Evolutionary conservation across 2,113 vertebrate species (phyloP).

Genomic region (Burhinus oedicnemus): DNA sequence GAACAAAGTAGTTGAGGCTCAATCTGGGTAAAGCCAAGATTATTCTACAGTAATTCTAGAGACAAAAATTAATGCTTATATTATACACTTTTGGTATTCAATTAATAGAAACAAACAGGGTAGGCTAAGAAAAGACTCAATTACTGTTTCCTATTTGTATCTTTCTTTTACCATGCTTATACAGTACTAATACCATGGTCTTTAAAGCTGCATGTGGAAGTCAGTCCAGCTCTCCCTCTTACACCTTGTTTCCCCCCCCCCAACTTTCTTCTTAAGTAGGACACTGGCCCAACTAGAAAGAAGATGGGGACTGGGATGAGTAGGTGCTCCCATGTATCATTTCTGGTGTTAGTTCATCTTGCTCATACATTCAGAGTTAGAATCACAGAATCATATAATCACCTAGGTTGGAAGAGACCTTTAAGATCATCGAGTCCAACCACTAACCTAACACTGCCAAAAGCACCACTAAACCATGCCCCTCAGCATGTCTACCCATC

Average conservation of each 20-base stretch:
- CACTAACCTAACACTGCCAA: no score
- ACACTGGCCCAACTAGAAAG: neutral
- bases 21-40: neutral
- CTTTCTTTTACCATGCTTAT: neutral
- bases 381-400: no score
- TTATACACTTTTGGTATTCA: neutral
- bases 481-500: no score
- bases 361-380: neutral
- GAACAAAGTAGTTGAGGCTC: neutral
- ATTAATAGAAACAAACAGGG: neutral
- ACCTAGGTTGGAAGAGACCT: no score
- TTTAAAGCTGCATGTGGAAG: neutral
- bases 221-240: neutral
- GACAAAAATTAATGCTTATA: neutral
- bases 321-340: neutral
- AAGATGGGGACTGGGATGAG: neutral
- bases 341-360: neutral
- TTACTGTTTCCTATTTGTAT: neutral
- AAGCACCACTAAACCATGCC: no score
- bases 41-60: neutral
- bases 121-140: neutral
- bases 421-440: no score
- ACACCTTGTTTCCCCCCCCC: neutral
- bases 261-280: neutral
- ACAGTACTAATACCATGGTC: neutral